A percentile compares a stretch with the other conserved stretches of the same genome.
phyloP scores from a whole-genome alignment of 2,888 invertebrate genomes.

The Tipula vernalis region DNA sequence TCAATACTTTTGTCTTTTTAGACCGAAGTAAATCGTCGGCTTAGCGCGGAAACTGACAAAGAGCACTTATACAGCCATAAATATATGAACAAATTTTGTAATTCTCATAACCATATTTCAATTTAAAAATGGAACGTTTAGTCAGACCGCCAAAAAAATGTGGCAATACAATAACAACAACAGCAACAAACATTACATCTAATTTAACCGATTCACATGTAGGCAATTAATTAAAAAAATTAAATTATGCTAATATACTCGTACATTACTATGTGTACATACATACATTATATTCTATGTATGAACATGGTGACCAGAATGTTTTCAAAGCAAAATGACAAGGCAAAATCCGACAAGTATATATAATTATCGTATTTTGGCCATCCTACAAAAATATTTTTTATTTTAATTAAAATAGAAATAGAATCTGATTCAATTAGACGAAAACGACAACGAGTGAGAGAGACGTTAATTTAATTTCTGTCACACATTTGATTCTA shows the following conservation, averaged over 20 bases:
- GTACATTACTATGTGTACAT: background rate
- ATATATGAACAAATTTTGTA: background rate
- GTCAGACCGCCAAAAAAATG: background rate
- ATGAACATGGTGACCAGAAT: background rate
- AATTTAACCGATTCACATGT: background rate
- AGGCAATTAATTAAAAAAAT: background rate
- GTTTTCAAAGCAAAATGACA: background rate
- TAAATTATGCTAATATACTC: background rate
- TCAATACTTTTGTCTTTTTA: too few species aligned
- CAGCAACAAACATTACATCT: background rate
- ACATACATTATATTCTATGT: background rate
- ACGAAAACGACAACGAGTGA: background rate
- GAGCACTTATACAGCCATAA: too few species aligned
- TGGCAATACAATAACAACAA: background rate
- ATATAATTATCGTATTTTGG: background rate
- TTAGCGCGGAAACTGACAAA: too few species aligned
- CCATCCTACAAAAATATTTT: background rate
- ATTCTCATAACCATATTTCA: background rate
- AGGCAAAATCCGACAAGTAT: background rate
- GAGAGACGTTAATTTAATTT: background rate
- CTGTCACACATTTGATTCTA: background rate
- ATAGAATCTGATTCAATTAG: conserved; percentile 4
- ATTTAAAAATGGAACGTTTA: background rate
- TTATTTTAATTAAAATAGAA: background rate
- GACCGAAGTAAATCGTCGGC: too few species aligned